Evolutionary conservation across 1,140 invertebrate genomes (phyloP), one percentile per base, ranked within the genome.

Genomic region (Tetraneura akinire): DNA sequence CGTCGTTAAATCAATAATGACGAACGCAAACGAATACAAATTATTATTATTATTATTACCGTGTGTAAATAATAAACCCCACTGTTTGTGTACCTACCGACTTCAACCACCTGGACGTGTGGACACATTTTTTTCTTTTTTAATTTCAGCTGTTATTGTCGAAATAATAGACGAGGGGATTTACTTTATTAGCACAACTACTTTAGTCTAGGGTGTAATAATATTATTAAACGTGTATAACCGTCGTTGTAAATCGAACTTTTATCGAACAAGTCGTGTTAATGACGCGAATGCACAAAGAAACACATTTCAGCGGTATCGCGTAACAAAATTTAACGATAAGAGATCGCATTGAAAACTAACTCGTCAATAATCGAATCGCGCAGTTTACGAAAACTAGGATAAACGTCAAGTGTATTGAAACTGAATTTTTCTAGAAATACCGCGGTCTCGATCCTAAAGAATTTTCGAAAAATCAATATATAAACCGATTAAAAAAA

Each of bases 31-130:
- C 37, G 64, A 68, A 68, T 6, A 45, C 11, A 23, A 47, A 45
- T 68, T 68, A n/a, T 68, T 37, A 37, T 68, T 47, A 45, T 68
- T 68, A n/a, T 68, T 37, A 37, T 68, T 47, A 23, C 64, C n/a
- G 42, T 45, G 64, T 37, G 37, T 42, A 66, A 21, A 66, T 13
- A 62, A 26, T 62, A 62, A 32, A 62, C 60, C 60, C 60, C 60
- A 62, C 16, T 62, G 60, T 62, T 62, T 62, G 29, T 64, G 18
- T 3, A 64, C n/a, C n/a, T n/a, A 29, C 32, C 62, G 62, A 64
- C 10, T 64, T 64, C 23, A 23, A 21, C 64, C 64, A 68, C 64
- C 64, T 68, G 64, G 64, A 66, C 64, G n/a, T 10, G 10, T 66
- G 62, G 32, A 66, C 32, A 21, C n/a, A 10, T 11, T 29, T 5